Base-by-base conservation (phyloP, 2,113 vertebrate genomes). In the Mastomys coucha region DNA sequence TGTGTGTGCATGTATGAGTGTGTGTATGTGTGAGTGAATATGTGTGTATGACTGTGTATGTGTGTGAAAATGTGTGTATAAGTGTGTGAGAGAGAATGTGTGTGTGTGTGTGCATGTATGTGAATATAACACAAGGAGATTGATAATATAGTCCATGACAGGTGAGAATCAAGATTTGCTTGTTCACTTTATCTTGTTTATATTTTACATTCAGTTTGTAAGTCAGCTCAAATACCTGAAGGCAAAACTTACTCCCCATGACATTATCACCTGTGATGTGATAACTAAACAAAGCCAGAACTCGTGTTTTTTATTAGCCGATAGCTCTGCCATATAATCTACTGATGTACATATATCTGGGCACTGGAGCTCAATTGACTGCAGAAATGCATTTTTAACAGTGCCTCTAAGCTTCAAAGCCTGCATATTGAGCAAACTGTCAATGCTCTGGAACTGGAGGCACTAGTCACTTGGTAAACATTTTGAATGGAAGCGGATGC, bases 261-360 rank as follows among this genome's bases (percentile, higher is more conserved):
- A 82, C 36, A 72, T 95, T 84, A 90, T 95, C 51, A 73, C 58
- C 91, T 20, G 51, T 81, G 77, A 95, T 85, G 72, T 95, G n/a
- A 95, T 85, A 94, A 58, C 17, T 87, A 93, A 96, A 94, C 73
- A 95, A 88, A 95, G 10, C 36, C 70, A 91, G 89, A 91, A 31
- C 13, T 42, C 5, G n/a, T 88, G 69, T 63, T 93, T 94, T 90
- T 42, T 73, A 69, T 96, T 95, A 93, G n/a, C 33, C 3, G 5
- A 28, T 39, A 76, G 28, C 36, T 53, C 26, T 72, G 22, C 28
- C 36, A 22, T 2, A 6, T 49, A 65, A 92, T 8, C n/a, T 65
- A 45, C 33, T 97, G 49, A 77, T 96, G 70, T 70, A 84, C 7
- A 20, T 70, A 20, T 67, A 60, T 89, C 56, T 93, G 89, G n/a